Conservation (phyloP, 2,888 invertebrate species). For the Lasioglossum malachurum region DNA sequence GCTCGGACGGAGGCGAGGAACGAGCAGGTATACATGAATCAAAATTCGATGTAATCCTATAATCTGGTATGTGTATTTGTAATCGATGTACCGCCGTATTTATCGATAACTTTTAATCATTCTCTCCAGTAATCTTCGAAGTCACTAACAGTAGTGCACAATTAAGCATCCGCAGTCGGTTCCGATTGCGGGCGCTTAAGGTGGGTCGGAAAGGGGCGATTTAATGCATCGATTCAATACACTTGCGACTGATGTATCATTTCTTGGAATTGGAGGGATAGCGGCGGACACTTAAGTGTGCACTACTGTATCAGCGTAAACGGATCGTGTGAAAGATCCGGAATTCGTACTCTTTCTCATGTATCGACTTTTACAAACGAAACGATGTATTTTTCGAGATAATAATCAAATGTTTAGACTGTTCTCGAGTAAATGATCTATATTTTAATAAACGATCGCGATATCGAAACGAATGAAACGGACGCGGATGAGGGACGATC, state of each 20-base stretch:
- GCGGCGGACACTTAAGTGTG: background rate
- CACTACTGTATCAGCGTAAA: background rate
- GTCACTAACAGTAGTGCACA: background rate
- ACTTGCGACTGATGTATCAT: background rate
- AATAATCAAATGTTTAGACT: constrained; percentile 21
- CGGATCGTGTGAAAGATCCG: constrained; percentile 17
- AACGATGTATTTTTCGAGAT: constrained; percentile 50
- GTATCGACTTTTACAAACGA: constrained; percentile 13
- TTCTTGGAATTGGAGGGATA: background rate
- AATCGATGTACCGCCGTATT: constrained; percentile 52
- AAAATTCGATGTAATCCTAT: constrained; percentile 44
- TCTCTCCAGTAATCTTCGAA: constrained; percentile 40
- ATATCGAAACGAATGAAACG: constrained; percentile 19
- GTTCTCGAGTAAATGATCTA: constrained; percentile 19
- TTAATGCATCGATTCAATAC: too few relatives aligned
- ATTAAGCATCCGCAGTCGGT: background rate
- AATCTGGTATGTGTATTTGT: constrained; percentile 43
- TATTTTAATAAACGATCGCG: constrained; percentile 46
- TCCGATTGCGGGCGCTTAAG: too few relatives aligned
- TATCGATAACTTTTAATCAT: constrained; percentile 46
- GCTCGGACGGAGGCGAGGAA: background rate
- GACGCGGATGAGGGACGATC: constrained; percentile 14
- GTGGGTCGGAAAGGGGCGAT: too few relatives aligned
- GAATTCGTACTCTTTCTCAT: constrained; percentile 41
- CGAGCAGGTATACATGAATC: constrained; percentile 12